phyloP scores from a whole-genome alignment of 2,797 vertebrate genomes.

The Simalia tracyae region DNA sequence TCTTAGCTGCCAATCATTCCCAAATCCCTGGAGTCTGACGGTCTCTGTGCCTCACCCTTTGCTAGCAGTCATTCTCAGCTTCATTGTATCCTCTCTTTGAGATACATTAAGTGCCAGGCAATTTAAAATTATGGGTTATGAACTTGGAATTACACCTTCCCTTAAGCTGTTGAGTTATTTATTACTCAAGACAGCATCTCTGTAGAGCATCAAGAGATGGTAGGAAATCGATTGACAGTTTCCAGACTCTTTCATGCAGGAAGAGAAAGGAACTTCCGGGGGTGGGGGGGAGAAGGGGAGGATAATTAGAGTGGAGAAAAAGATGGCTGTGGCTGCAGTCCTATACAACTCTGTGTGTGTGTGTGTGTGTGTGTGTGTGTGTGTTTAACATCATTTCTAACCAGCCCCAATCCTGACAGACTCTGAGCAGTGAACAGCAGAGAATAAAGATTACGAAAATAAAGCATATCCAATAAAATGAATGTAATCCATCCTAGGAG shows the following conservation, averaged over 20 bases:
- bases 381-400: neutral
- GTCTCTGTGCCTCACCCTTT: neutral
- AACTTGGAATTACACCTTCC: slow-evolving; percentile 15
- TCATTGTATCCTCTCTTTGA: neutral
- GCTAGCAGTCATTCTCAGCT: neutral
- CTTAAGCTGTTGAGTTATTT: slow-evolving; percentile 10
- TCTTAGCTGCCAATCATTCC: neutral
- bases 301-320: neutral
- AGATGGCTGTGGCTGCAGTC: neutral
- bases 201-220: neutral
- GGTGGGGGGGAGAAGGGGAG: neutral
- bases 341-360: neutral
- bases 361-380: neutral
- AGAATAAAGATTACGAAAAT: neutral
- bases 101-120: neutral
- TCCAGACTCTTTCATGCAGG: neutral
- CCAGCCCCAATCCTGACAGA: neutral
- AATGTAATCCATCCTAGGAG: neutral
- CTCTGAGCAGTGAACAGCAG: neutral
- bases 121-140: slow-evolving; percentile 7
- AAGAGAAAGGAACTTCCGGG: neutral
- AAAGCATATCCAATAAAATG: neutral
- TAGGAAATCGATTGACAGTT: neutral
- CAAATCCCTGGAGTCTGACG: neutral
- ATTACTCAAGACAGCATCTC: neutral